These are phyloP conservation scores for Lycophotia porphyrea DNA, from an alignment of 2,888 invertebrate genomes.

Conservation along the genomic window DNA sequence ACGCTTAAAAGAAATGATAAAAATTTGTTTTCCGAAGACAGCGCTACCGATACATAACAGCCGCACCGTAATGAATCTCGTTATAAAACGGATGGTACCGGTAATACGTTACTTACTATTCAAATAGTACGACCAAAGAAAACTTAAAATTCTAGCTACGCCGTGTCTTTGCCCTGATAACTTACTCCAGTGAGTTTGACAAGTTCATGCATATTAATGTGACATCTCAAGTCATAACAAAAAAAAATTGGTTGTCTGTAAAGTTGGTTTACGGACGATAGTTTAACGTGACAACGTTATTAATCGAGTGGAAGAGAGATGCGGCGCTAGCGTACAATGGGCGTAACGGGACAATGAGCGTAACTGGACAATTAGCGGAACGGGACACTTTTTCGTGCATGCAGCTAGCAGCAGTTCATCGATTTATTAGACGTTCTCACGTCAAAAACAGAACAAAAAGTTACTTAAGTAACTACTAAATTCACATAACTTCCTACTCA, in stretches of 20 bases:
- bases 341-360: no score
- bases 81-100: neutral
- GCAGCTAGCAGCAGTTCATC: no score
- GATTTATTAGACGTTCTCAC: no score
- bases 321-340: no score
- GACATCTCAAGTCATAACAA: neutral
- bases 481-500: neutral
- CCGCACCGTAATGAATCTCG: neutral
- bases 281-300: no score
- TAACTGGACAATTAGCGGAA: no score
- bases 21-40: neutral
- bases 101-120: neutral
- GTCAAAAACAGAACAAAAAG: neutral
- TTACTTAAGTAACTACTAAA: neutral
- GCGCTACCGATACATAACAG: neutral
- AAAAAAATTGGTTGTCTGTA: no score
- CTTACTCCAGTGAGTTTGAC: slow-evolving; percentile 5
- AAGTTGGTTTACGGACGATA: no score
- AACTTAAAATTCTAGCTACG: neutral
- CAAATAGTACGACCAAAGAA: neutral
- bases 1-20: neutral
- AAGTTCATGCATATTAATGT: slow-evolving; percentile 11
- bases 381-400: no score
- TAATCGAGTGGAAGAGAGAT: no score
- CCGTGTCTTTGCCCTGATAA: neutral